phyloP scores from a whole-genome alignment of 1,140 invertebrate genomes.

The Phocides pigmalion region DNA sequence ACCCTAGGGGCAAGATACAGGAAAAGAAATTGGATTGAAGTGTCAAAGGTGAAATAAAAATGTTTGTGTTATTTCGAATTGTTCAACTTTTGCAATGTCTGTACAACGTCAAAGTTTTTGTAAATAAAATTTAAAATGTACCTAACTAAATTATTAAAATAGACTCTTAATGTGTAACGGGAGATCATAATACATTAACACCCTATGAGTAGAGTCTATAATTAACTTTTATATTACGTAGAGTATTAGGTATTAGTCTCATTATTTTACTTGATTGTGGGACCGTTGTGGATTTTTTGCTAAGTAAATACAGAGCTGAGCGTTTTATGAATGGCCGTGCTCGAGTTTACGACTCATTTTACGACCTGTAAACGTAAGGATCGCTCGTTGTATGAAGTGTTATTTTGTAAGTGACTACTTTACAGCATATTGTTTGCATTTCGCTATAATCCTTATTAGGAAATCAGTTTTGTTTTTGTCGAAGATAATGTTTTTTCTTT shows the following conservation, averaged over 20 bases:
- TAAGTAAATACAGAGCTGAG: slow-evolving; percentile 72
- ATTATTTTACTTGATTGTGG: too few relatives aligned
- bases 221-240: too few relatives aligned
- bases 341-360: slow-evolving; percentile 77
- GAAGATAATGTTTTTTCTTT: background rate
- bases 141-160: too few relatives aligned
- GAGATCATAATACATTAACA: too few relatives aligned
- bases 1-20: slow-evolving; percentile 70
- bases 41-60: slow-evolving; percentile 83
- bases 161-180: too few relatives aligned
- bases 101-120: slow-evolving; percentile 48
- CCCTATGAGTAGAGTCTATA: too few relatives aligned
- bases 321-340: slow-evolving; percentile 71
- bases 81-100: slow-evolving; percentile 67
- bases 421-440: slow-evolving; percentile 10
- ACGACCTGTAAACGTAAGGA: slow-evolving; percentile 79
- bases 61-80: slow-evolving; percentile 46
- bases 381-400: slow-evolving; percentile 56
- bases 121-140: too few relatives aligned
- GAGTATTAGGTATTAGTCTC: too few relatives aligned
- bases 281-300: too few relatives aligned
- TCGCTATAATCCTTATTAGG: background rate
- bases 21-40: slow-evolving; percentile 82
- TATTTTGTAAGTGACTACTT: slow-evolving; percentile 17
- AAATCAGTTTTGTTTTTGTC: background rate